Conservation (phyloP, 2,113 vertebrate genomes). For the Cercocebus atys region DNA sequence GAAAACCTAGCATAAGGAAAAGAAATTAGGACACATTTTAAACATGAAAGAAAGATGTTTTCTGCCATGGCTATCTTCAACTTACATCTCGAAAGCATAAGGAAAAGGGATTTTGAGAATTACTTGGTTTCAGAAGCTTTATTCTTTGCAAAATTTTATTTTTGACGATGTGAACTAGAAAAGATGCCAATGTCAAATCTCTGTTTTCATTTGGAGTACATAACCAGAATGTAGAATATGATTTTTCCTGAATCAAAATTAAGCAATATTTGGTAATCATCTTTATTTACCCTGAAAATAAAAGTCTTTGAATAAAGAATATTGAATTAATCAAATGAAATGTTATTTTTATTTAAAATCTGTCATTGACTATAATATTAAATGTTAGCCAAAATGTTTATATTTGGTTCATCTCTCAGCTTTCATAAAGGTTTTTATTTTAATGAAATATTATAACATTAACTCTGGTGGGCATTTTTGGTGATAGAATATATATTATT, state of each 20-base stretch:
- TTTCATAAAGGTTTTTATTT: neutral
- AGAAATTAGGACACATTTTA: slow-evolving; percentile 50
- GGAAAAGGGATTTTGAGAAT: slow-evolving; percentile 25
- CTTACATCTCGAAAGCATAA: neutral
- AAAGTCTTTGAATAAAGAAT: neutral
- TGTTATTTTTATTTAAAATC: slow-evolving; percentile 29
- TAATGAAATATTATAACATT: neutral
- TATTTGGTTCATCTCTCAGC: slow-evolving; percentile 28
- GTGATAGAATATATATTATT: neutral
- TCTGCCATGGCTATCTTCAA: slow-evolving; percentile 2
- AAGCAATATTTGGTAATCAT: neutral
- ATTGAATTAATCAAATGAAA: neutral
- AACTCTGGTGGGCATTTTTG: neutral
- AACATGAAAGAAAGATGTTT: slow-evolving; percentile 60
- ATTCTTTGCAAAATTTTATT: neutral
- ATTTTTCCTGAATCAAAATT: neutral
- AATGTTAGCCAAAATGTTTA: neutral
- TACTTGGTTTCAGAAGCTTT: neutral
- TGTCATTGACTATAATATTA: neutral
- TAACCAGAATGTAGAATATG: neutral
- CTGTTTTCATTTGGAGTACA: neutral
- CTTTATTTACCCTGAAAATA: neutral
- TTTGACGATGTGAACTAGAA: neutral
- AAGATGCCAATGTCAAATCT: neutral
- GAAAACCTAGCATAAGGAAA: slow-evolving; percentile 77